A percentile compares a stretch with the other conserved stretches of the same genome.
These are phyloP conservation scores for Orthosia gothica DNA, from an alignment of 2,888 invertebrate species.

Conservation along the genomic window DNA sequence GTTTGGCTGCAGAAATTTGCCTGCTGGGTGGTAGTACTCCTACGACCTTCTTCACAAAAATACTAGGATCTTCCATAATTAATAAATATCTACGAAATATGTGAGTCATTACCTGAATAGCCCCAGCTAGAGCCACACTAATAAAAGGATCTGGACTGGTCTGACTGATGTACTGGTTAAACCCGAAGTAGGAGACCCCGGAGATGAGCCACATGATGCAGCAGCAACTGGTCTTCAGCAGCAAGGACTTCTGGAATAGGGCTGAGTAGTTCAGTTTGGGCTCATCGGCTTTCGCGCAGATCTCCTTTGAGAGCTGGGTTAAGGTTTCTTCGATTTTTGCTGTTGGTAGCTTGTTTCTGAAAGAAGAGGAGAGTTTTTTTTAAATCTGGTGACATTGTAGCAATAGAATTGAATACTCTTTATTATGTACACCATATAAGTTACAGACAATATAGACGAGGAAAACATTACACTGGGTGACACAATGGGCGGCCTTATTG, in stretches of 20 bases:
- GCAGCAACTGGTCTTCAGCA: slow-evolving; percentile 93
- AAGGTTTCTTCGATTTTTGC: slow-evolving; percentile 87
- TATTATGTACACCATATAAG: too few relatives aligned
- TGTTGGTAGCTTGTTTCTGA: slow-evolving; percentile 89
- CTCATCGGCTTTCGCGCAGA: slow-evolving; percentile 69
- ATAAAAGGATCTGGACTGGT: slow-evolving; percentile 95
- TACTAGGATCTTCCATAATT: too few relatives aligned
- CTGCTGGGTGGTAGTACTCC: too few relatives aligned
- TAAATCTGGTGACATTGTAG: too few relatives aligned
- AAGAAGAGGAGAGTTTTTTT: too few relatives aligned
- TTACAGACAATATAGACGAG: too few relatives aligned
- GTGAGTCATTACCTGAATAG: slow-evolving; percentile 80
- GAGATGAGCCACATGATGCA: slow-evolving; percentile 95
- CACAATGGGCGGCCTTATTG: too few relatives aligned
- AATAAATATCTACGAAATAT: neutral
- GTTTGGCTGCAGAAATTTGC: too few relatives aligned
- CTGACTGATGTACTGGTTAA: slow-evolving; percentile 96
- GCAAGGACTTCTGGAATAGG: slow-evolving; percentile 92
- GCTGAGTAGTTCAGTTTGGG: slow-evolving; percentile 91
- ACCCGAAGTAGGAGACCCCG: slow-evolving; percentile 96
- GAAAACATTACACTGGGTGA: too few relatives aligned
- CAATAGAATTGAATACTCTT: too few relatives aligned
- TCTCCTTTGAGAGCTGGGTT: slow-evolving; percentile 78
- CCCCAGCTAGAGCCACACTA: slow-evolving; percentile 94
- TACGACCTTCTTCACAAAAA: too few relatives aligned